Conservation (phyloP, 2,888 invertebrate genomes). For the Melieria picta region DNA sequence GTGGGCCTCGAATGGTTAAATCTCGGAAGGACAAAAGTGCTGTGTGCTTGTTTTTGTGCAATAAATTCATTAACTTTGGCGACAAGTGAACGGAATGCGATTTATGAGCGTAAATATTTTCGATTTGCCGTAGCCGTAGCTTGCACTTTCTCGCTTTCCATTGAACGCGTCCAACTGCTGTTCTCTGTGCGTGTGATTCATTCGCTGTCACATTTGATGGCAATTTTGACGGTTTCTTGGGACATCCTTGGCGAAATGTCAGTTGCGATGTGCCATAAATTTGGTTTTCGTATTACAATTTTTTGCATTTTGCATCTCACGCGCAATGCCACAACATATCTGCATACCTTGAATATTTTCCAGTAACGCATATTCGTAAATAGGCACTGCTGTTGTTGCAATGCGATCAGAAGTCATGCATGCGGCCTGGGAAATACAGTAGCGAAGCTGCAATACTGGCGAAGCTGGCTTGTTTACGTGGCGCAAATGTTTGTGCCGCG, state of each 20-base stretch:
- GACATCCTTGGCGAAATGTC: not conserved
- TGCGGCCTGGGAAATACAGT: constrained; percentile 34
- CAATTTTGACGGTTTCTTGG: not conserved
- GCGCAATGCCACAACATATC: too few species aligned
- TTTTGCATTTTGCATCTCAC: not conserved
- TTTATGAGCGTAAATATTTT: not conserved
- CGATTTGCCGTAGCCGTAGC: too few species aligned
- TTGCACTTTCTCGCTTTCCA: not conserved
- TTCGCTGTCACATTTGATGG: not conserved
- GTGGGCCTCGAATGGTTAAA: too few species aligned
- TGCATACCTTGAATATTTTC: too few species aligned
- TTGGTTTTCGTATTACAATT: not conserved
- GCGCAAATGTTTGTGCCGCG: constrained; percentile 42
- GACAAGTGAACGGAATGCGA: constrained; percentile 29
- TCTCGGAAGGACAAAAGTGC: too few species aligned
- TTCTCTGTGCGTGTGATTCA: not conserved
- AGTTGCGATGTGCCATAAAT: not conserved
- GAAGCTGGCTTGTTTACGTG: constrained; percentile 34
- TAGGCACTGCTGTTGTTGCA: too few species aligned
- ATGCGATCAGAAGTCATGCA: not conserved
- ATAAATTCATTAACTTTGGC: constrained; percentile 54
- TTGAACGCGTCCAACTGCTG: not conserved
- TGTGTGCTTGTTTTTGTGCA: not conserved
- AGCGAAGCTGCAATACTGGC: constrained; percentile 33
- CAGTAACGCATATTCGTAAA: too few species aligned